Evolutionary conservation across 2,888 invertebrate genomes (phyloP), one percentile per base, ranked within the genome.

Genomic region (Tetheella fluctuosa): DNA sequence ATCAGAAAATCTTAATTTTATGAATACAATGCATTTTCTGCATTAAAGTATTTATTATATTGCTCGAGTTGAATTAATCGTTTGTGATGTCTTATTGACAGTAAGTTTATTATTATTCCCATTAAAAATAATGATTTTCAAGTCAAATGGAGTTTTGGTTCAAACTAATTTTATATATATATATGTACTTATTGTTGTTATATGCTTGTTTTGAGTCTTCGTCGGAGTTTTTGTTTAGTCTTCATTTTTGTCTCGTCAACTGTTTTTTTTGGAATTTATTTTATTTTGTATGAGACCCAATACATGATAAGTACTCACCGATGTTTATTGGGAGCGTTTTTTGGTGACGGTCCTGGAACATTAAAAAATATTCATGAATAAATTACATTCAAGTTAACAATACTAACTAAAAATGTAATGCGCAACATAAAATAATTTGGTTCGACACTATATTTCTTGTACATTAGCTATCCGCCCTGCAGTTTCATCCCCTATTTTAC

Each of bases 261-360:
- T 10, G 48, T 17, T 48, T 20, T 20, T 48, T 48, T 48, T n/a
- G n/a, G 0, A 60, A 68, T 72, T 73, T 63, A 58, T 61, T 66
- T 55, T 67, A 67, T 62, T 65, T 71, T 65, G 59, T 68, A 77
- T 79, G 73, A 74, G 65, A 66, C 70, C 76, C 76, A 69, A 73
- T 75, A 78, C 77, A 54, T 7, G 15, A 28, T 23, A 23, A 55
- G 58, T 73, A 83, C 83, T 83, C 80, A 81, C 82, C 78, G 61
- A 39, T 54, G 54, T 61, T 68, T 74, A 74, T 39, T 73, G 72
- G 66, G 73, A 69, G 69, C 74, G 78, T 58, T 77, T 78, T 69
- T 75, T 80, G 54, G 59, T 2, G 70, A n/a, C 64, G 69, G 71
- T 65, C 65, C 66, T 65, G 70, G 67, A 64, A 70, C 20, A 20